Base-by-base conservation (phyloP, 30 jellyfish, hydroid and myxozoan species). In the Cassiopea xamachana region DNA sequence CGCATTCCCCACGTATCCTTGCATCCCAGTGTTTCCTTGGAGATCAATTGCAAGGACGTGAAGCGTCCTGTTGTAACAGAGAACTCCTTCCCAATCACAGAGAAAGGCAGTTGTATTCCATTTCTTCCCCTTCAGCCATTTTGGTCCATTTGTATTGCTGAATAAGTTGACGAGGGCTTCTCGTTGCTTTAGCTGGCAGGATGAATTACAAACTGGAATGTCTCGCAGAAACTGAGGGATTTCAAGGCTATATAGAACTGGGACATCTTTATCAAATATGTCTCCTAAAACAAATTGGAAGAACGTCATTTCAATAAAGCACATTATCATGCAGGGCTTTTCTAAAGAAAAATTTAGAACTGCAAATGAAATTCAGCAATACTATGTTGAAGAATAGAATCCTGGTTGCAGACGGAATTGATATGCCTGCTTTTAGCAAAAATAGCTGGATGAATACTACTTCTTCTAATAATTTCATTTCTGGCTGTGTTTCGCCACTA, bases 81-180 rank as follows among this genome's bases (percentile, higher is more conserved):
- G 49, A 19, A 90, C 48, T 3, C 97, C 97, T 27, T 90, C 97
- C 97, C 97, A 90, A 62, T 90, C 91, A 60, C 97, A 90, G 73
- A 73, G 64, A 62, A 73, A 84, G 4, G 0, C 78, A 18, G 47
- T 84, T 7, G 88, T 55, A 27, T 79, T 55, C 91, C 91, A 90
- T 51, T 68, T 10, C 81, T 59, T 83, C 15, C 80, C 67, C 46
- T 83, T 79, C 58, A 71, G 12, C 97, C 97, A 90, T 1, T 45
- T 47, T 15, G 78, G 89, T 27, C 90, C 91, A 48, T 84, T 76
- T 1, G 97, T 90, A 58, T 16, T 59, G 13, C 17, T 2, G 74
- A 76, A 83, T 46, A 90, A 90, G 19, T 39, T 69, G 19, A 16
- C 79, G 19, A 90, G 93, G 46, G 70, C 72, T 46, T 1, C 1